Conservation (phyloP, 1,140 invertebrate genomes). For the Patella vulgata region DNA sequence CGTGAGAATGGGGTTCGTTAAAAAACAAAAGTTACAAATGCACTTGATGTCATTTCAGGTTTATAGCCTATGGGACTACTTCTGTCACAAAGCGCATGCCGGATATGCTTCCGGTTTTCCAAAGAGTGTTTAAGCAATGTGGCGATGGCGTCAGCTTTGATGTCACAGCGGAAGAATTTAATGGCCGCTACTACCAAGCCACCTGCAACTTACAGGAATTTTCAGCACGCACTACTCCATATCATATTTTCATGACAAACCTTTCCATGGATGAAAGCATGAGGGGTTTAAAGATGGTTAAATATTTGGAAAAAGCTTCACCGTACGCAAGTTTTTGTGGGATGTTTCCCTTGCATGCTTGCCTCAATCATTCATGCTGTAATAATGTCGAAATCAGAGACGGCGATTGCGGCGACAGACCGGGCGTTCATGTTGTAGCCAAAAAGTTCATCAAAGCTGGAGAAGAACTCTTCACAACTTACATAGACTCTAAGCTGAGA, state of each 20-base stretch:
- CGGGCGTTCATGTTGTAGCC: slow-evolving; percentile 51
- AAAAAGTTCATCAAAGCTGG: slow-evolving; percentile 49
- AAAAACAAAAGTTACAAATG: too few species aligned
- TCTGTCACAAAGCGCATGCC: slow-evolving; percentile 45
- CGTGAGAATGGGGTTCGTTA: too few species aligned
- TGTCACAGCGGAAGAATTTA: slow-evolving; percentile 53
- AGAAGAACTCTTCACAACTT: slow-evolving; percentile 55
- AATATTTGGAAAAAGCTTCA: slow-evolving; percentile 38
- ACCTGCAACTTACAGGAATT: slow-evolving; percentile 60
- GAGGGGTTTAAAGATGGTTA: slow-evolving; percentile 35
- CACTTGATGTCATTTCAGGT: slow-evolving; percentile 34
- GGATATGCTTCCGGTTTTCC: slow-evolving; percentile 42
- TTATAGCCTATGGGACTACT: slow-evolving; percentile 52
- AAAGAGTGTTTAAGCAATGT: slow-evolving; percentile 47
- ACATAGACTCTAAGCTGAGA: slow-evolving; percentile 55
- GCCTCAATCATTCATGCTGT: slow-evolving; percentile 58
- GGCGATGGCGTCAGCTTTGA: slow-evolving; percentile 43
- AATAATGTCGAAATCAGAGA: slow-evolving; percentile 60
- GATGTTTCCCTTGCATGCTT: slow-evolving; percentile 60
- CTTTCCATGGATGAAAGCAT: slow-evolving; percentile 33
- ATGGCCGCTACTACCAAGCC: slow-evolving; percentile 56
- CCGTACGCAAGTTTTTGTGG: slow-evolving; percentile 47
- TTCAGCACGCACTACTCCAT: slow-evolving; percentile 45
- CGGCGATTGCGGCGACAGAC: slow-evolving; percentile 36
- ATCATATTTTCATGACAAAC: slow-evolving; percentile 50